phyloP scores from a whole-genome alignment of 2,888 invertebrate species.

The Ptilodon capucinus region DNA sequence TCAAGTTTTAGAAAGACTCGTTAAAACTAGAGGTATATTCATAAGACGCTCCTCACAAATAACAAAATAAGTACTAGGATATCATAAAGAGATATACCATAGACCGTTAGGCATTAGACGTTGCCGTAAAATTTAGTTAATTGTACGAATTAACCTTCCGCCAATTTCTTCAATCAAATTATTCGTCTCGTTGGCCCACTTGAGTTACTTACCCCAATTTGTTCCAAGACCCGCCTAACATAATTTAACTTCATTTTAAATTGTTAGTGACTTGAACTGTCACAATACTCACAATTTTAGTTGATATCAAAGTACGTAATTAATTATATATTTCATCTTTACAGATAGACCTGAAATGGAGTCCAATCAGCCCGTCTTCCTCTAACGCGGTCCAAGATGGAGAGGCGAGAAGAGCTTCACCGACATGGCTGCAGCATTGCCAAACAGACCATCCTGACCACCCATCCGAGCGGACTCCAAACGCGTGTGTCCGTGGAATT shows the following conservation, averaged over 20 bases:
- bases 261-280: neutral
- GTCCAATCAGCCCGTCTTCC: slow-evolving; percentile 10
- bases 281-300: neutral
- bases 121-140: slow-evolving; percentile 24
- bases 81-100: neutral
- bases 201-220: slow-evolving; percentile 24
- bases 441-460: slow-evolving; percentile 75
- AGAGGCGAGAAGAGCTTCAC: slow-evolving; percentile 69
- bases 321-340: neutral
- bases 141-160: slow-evolving; percentile 31
- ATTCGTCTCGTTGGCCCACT: slow-evolving; percentile 28
- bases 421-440: slow-evolving; percentile 75
- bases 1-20: too few species aligned
- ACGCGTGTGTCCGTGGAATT: slow-evolving; percentile 75
- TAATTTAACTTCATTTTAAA: slow-evolving; percentile 1
- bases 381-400: slow-evolving; percentile 48
- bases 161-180: slow-evolving; percentile 46
- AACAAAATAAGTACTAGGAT: too few species aligned
- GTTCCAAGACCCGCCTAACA: slow-evolving; percentile 14
- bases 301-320: neutral
- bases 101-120: neutral
- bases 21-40: too few species aligned
- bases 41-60: too few species aligned
- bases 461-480: slow-evolving; percentile 72
- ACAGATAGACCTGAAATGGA: slow-evolving; percentile 35